Base-by-base conservation (phyloP, 2,113 vertebrate species). In the Oryzias curvinotus region DNA sequence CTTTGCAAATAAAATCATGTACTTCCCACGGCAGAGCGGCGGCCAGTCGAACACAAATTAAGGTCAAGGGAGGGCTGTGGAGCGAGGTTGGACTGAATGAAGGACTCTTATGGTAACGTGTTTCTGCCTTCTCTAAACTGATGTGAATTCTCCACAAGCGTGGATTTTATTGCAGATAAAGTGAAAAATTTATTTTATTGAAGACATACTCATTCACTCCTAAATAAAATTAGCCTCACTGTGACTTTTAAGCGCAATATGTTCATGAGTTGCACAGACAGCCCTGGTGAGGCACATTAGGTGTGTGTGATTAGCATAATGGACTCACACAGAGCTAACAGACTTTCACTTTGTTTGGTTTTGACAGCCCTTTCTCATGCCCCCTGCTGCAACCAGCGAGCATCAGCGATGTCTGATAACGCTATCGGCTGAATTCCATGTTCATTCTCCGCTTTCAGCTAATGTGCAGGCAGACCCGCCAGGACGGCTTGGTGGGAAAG, bases 1-100 rank as follows among this genome's bases (percentile, higher is more conserved):
- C 52, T 57, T 62, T 13, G n/a, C 43, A 81, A 83, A 77, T 45
- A 45, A 75, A 57, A 56, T 14, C 6, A 10, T 49, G 68, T 74
- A 84, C 74, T 84, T 85, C 25, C 72, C 83, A 80, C 68, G 47
- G 41, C 18, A 15, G 19, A 57, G 62, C 25, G 28, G 25, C 50
- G 28, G 62, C 17, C 15, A 5, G 51, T 54, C 41, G 15, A 13
- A 54, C 47, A 46, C 10, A 53, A 59, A 79, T 75, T 61, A 46
- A 66, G 60, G 71, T 80, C n/a, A 57, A 66, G 57, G 57, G 55
- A 15, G 46, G 63, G 55, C 57, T 14, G 16, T 0, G 30, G 46
- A 46, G 36, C 10, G 44, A 64, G 70, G 44, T 54, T 70, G 60
- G 10, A 57, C 23, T 36, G 36, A 36, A 36, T 36, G 12, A 36